Base-by-base conservation (phyloP, 2,797 vertebrate genomes). In the Hoplostethus mediterraneus region DNA sequence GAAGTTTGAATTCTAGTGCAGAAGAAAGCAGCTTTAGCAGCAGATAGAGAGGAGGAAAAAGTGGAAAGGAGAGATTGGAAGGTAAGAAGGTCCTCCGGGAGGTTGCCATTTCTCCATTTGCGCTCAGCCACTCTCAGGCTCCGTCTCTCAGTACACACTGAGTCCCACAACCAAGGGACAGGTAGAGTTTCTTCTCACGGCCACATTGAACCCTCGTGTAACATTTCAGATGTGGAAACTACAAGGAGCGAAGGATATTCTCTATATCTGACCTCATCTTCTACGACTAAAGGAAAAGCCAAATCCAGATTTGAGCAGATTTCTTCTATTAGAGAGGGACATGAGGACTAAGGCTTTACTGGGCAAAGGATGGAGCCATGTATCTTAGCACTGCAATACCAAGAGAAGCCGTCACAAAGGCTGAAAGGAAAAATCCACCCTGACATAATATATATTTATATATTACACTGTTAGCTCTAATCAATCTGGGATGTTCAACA, bases 141-240 rank as follows among this genome's bases (percentile, higher is more conserved):
- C n/a, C n/a, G n/a, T n/a, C n/a, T n/a, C n/a, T n/a, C n/a, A n/a
- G n/a, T n/a, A n/a, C n/a, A n/a, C n/a, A n/a, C n/a, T n/a, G n/a
- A n/a, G n/a, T n/a, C n/a, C n/a, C n/a, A n/a, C n/a, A n/a, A n/a
- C n/a, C n/a, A n/a, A n/a, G n/a, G n/a, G n/a, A n/a, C n/a, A n/a
- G n/a, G n/a, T n/a, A n/a, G n/a, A n/a, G n/a, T n/a, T n/a, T n/a
- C n/a, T 54, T 17, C 12, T 51, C 63, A 42, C 53, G 3, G 45
- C 66, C 74, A 52, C 61, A 12, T 66, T 30, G 51, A 78, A 66
- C 10, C 40, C 17, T 12, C 63, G 5, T 62, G 40, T 54, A 0
- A 42, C 42, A 42, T 63, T 72, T 73, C 47, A 57, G 48, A 60
- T n/a, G 65, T 5, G 25, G 45, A 67, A 77, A 83, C 47, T 48